phyloP scores from a whole-genome alignment of 2,888 invertebrate genomes.

The Plagodis pulveraria region DNA sequence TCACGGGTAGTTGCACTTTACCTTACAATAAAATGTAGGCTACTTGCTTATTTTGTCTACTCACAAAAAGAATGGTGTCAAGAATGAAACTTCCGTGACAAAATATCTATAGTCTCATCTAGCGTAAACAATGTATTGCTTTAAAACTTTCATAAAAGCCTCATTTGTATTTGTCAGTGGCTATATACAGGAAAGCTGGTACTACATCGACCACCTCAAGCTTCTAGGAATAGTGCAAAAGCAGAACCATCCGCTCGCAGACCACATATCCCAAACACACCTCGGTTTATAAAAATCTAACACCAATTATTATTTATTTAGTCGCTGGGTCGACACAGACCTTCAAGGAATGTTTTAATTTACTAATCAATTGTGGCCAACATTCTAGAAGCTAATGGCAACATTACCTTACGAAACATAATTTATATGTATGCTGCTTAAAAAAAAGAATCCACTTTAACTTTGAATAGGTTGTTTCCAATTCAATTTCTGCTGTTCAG shows the following conservation, averaged over 20 bases:
- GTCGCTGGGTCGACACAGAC: conserved; percentile 55
- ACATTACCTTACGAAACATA: neutral
- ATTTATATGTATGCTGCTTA: too few species aligned
- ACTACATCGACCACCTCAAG: conserved; percentile 34
- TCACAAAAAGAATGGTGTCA: too few species aligned
- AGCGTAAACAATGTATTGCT: too few species aligned
- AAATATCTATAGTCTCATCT: too few species aligned
- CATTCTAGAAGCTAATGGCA: conserved; percentile 3
- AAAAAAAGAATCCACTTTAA: too few species aligned
- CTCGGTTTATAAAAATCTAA: conserved; percentile 70
- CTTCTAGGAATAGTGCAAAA: conserved; percentile 55
- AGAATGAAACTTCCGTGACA: too few species aligned
- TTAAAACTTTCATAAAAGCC: too few species aligned
- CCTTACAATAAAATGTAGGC: too few species aligned
- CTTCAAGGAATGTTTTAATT: conserved; percentile 44
- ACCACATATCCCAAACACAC: conserved; percentile 81
- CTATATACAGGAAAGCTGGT: conserved; percentile 16
- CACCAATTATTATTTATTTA: conserved; percentile 63
- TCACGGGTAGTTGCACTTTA: too few species aligned
- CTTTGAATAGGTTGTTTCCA: too few species aligned
- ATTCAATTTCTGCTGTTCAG: too few species aligned
- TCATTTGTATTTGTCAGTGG: neutral
- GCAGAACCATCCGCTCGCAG: conserved; percentile 59
- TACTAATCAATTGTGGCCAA: conserved; percentile 6
- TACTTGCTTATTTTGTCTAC: too few species aligned